Conservation (phyloP, 2,113 vertebrate genomes). For the Cercopithecus mona region DNA sequence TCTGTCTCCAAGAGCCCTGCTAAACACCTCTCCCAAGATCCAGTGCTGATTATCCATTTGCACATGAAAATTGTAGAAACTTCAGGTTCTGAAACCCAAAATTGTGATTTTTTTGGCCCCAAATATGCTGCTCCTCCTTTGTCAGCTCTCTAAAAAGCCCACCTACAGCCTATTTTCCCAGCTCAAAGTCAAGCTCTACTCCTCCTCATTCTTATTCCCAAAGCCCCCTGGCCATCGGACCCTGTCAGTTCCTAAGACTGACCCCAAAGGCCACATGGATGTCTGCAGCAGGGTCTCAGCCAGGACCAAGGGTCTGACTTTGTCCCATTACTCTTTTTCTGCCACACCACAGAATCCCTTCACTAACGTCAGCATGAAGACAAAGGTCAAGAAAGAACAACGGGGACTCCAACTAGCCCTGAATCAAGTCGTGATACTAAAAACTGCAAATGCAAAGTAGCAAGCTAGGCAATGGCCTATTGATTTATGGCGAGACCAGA, state of each 20-base stretch:
- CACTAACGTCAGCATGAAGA: background rate
- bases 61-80: background rate
- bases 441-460: conserved; percentile 30
- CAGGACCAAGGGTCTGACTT: background rate
- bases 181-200: background rate
- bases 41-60: background rate
- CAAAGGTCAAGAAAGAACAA: conserved; percentile 64
- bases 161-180: background rate
- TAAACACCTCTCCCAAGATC: background rate
- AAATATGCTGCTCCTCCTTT: background rate
- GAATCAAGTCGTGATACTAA: conserved; percentile 28
- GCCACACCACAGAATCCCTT: background rate
- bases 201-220: background rate
- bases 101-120: background rate
- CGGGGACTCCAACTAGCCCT: conserved; percentile 35
- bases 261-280: background rate
- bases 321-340: background rate
- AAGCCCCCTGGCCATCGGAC: background rate
- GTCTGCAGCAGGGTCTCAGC: rapidly evolving
- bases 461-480: conserved; percentile 36
- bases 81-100: background rate
- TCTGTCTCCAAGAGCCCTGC: background rate
- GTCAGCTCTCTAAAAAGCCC: background rate
- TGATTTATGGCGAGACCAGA: conserved; percentile 69
- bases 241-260: background rate